Evolutionary conservation across 2,113 vertebrate genomes (phyloP).

Genomic region (Hydrolagus affinis): DNA sequence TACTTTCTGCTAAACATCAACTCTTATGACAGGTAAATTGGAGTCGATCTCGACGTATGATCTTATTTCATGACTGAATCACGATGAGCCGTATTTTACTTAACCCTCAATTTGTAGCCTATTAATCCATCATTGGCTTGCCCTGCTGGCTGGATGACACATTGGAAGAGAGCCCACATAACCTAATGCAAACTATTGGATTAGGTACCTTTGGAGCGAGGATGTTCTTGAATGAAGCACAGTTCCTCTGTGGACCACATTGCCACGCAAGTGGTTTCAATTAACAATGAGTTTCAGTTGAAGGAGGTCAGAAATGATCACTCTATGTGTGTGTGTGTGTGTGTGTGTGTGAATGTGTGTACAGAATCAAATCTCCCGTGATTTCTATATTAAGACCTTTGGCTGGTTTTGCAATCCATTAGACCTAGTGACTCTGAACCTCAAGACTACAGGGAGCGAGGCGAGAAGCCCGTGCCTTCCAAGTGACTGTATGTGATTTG

Average conservation of each 20-base stretch:
- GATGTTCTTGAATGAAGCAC: not conserved
- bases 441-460: too few species aligned
- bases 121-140: not conserved
- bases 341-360: too few species aligned
- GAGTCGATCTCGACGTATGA: not conserved
- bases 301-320: too few species aligned
- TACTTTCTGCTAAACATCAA: constrained; percentile 13
- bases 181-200: not conserved
- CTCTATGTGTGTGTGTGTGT: too few species aligned
- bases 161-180: not conserved
- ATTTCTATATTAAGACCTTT: too few species aligned
- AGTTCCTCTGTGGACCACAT: not conserved
- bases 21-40: constrained; percentile 4
- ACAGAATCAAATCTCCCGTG: too few species aligned
- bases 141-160: not conserved
- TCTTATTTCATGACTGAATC: not conserved
- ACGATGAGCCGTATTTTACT: constrained; percentile 1
- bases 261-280: not conserved
- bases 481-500: too few species aligned
- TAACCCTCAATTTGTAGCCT: not conserved
- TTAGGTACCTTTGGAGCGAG: not conserved
- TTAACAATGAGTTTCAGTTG: too few species aligned
- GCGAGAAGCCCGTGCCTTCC: too few species aligned
- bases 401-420: too few species aligned
- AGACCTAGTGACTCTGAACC: too few species aligned